Conservation (phyloP, 1,140 invertebrate species). For the Cotesia chilonis region DNA sequence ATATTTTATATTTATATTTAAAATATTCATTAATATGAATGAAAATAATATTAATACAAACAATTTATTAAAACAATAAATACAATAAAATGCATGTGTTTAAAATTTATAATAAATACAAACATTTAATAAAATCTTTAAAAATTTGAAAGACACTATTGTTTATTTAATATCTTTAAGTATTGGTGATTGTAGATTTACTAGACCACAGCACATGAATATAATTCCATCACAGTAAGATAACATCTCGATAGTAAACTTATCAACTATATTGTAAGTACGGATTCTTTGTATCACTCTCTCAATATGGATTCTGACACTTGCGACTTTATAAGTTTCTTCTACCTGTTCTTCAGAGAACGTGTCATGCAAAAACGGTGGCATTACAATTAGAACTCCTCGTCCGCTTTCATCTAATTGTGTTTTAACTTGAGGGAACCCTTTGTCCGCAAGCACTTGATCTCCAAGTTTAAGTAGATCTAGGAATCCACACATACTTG, state of each 20-base stretch:
- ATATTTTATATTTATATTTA: too few species aligned
- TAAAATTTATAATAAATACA: not conserved
- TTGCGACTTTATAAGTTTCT: slow-evolving; percentile 44
- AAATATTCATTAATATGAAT: not conserved
- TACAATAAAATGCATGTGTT: not conserved
- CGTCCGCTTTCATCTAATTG: slow-evolving; percentile 2
- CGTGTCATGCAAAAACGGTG: slow-evolving; percentile 39
- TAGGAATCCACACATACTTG: slow-evolving; percentile 42
- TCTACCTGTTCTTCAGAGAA: slow-evolving; percentile 43
- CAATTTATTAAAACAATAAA: not conserved
- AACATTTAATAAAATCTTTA: not conserved
- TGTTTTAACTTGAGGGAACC: slow-evolving; percentile 41
- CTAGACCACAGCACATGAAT: slow-evolving; percentile 37
- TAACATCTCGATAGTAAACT: slow-evolving; percentile 34
- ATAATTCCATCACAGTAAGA: slow-evolving; percentile 38
- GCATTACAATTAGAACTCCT: slow-evolving; percentile 42
- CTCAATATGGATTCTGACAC: slow-evolving; percentile 50
- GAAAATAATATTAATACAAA: not conserved
- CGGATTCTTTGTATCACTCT: slow-evolving; percentile 44
- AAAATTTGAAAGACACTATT: slow-evolving; percentile 6
- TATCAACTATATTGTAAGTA: slow-evolving; percentile 37
- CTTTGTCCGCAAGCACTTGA: slow-evolving; percentile 49
- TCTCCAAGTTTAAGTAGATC: slow-evolving; percentile 46
- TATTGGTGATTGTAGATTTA: slow-evolving; percentile 39
- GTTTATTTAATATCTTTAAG: slow-evolving; percentile 18